These are phyloP conservation scores for Rhizomys pruinosus DNA, from an alignment of 2,113 vertebrate species.

Conservation along the genomic window DNA sequence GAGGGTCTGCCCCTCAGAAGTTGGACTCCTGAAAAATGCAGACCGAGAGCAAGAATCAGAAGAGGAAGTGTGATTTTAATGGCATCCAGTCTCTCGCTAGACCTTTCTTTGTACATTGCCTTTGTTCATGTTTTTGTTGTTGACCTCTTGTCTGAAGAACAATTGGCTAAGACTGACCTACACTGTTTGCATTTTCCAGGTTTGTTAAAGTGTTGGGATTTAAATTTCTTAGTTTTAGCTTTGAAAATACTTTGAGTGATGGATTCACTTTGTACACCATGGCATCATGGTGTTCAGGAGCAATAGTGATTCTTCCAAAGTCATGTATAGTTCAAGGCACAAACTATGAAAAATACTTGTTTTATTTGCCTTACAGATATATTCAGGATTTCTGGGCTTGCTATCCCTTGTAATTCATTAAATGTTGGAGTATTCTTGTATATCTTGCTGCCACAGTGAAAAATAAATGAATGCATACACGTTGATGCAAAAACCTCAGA, in stretches of 20 bases:
- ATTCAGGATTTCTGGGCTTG: not conserved
- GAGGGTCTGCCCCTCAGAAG: slow-evolving; percentile 91
- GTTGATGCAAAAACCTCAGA: not conserved
- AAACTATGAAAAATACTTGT: not conserved
- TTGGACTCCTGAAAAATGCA: slow-evolving; percentile 93
- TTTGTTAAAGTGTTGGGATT: slow-evolving; percentile 48
- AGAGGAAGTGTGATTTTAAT: slow-evolving; percentile 90
- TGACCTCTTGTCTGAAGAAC: slow-evolving; percentile 24
- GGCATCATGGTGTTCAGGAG: not conserved
- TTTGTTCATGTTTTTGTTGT: slow-evolving; percentile 47
- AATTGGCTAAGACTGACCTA: not conserved
- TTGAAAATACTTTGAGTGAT: slow-evolving; percentile 19
- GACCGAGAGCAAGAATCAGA: slow-evolving; percentile 95
- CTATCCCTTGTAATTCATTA: slow-evolving; percentile 49
- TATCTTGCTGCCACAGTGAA: slow-evolving; percentile 32
- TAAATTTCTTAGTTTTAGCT: slow-evolving; percentile 53
- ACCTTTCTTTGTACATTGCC: not conserved
- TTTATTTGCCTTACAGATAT: slow-evolving; percentile 56
- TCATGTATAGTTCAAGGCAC: not conserved
- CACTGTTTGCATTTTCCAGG: slow-evolving; percentile 47
- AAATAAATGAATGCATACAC: slow-evolving; percentile 67
- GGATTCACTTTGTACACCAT: slow-evolving; percentile 35
- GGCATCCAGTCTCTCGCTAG: slow-evolving; percentile 55
- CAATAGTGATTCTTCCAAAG: not conserved
- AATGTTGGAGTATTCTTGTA: slow-evolving; percentile 17